A percentile compares a stretch with the other conserved stretches of the same genome.
Evolutionary conservation across 92 coral and sea anemone genomes (phyloP).

Genomic region (Palythoa heliodiscus): DNA sequence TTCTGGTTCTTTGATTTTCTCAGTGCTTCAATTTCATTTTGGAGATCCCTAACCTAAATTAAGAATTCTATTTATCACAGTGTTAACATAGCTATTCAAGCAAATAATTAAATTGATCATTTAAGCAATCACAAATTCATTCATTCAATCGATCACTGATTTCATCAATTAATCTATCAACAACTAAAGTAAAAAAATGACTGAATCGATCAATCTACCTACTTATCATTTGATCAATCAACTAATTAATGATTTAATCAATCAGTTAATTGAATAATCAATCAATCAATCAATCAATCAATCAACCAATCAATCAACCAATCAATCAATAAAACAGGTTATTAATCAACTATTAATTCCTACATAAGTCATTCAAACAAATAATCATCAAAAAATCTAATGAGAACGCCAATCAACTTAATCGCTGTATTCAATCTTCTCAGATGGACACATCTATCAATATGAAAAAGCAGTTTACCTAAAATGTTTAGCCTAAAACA

Average conservation of each 20-base stretch:
- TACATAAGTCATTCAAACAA: not conserved
- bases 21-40: slow-evolving; percentile 17
- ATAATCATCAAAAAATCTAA: too few relatives aligned
- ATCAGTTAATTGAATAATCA: too few relatives aligned
- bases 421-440: too few relatives aligned
- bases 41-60: slow-evolving; percentile 31
- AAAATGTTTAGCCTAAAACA: too few relatives aligned
- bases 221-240: not conserved
- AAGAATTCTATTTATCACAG: not conserved
- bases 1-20: not conserved
- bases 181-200: not conserved
- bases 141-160: not conserved
- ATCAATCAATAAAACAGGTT: not conserved
- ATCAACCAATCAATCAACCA: not conserved
- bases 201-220: not conserved
- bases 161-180: not conserved
- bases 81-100: not conserved
- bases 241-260: not conserved
- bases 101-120: not conserved
- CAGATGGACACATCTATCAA: too few relatives aligned
- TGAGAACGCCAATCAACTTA: too few relatives aligned
- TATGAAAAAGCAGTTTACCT: too few relatives aligned
- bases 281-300: not conserved
- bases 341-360: too few relatives aligned
- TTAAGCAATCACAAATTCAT: not conserved